phyloP scores from a whole-genome alignment of 2,888 invertebrate genomes.

The Willowsia nigromaculata region DNA sequence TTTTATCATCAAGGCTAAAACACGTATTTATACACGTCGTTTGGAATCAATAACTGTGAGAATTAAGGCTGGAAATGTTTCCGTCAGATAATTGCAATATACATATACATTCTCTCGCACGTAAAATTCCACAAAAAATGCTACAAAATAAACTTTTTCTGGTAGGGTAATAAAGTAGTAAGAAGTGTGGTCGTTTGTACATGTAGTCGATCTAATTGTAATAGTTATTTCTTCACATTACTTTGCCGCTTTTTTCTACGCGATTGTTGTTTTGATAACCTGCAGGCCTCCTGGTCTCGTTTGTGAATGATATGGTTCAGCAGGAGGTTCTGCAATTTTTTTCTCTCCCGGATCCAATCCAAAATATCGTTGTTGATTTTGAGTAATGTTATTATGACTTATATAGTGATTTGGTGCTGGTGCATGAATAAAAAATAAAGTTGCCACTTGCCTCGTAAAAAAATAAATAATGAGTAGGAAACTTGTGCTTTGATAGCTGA shows the following conservation, averaged over 20 bases:
- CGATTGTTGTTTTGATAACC: slow-evolving; percentile 27
- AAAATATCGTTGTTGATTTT: not conserved
- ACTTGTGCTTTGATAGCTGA: not conserved
- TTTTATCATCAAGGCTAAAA: too few species aligned
- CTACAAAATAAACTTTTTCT: not conserved
- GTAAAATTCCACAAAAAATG: not conserved
- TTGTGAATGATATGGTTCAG: slow-evolving; percentile 20
- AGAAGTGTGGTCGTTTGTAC: not conserved
- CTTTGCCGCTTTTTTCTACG: not conserved
- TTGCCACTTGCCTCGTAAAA: not conserved
- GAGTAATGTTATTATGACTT: not conserved
- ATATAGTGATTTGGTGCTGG: not conserved
- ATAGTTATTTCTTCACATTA: not conserved
- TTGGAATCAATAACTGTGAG: slow-evolving; percentile 24
- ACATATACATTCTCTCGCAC: not conserved
- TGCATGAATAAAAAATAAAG: not conserved
- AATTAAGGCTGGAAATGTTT: slow-evolving; percentile 4
- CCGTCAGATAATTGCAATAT: not conserved
- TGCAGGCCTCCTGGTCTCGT: not conserved
- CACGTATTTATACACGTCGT: not conserved
- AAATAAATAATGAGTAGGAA: not conserved
- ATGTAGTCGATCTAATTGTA: not conserved
- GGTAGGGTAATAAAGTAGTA: not conserved
- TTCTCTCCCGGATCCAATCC: not conserved
- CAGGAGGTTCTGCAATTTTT: not conserved